Evolutionary conservation across 2,888 invertebrate genomes (phyloP), one percentile per base, ranked within the genome.

Genomic region (Steinernema hermaphroditum): DNA sequence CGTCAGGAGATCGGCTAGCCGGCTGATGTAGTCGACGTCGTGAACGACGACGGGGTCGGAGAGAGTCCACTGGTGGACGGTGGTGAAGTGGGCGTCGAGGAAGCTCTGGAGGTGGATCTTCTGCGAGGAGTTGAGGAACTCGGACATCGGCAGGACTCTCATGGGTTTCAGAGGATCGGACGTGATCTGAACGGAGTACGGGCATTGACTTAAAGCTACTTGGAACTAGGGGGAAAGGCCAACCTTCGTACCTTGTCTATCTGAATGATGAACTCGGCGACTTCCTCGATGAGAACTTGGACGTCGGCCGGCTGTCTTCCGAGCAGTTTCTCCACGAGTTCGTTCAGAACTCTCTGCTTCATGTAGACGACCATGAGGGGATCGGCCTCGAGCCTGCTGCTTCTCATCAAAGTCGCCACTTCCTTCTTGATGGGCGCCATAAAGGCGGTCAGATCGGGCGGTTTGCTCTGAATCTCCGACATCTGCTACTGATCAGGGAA

Each of bases 321-420:
- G 2, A 62, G 32, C 62, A 62, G 19, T 19, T 62, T 62, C 62
- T 62, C 12, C 62, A 16, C 62, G 29, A 62, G 27, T 16, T 62
- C 62, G 32, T 62, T 32, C 32, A 62, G 62, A 16, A 62, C 62
- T 14, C 62, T 29, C 62, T 62, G 62, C 62, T 32, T 62, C 62
- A 62, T 62, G 29, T 62, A 62, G 32, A 62, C 62, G 32, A 62
- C 62, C 62, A 32, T 62, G 12, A 62, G 62, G 14, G 62, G 62
- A 29, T 62, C 62, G 8, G 29, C 6, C 29, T 62, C 62, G 8
- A 62, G 34, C 34, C 16, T 29, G 62, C 62, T 62, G 2, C 62
- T 32, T 2, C 19, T 32, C 32, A 62, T 16, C 32, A 32, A 9
- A 29, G 14, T 14, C 32, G 32, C 32, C 62, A 62, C 62, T 32